Evolutionary conservation across 2,113 vertebrate species (phyloP), one percentile per base, ranked within the genome.

Genomic region (Elanus axillaris): DNA sequence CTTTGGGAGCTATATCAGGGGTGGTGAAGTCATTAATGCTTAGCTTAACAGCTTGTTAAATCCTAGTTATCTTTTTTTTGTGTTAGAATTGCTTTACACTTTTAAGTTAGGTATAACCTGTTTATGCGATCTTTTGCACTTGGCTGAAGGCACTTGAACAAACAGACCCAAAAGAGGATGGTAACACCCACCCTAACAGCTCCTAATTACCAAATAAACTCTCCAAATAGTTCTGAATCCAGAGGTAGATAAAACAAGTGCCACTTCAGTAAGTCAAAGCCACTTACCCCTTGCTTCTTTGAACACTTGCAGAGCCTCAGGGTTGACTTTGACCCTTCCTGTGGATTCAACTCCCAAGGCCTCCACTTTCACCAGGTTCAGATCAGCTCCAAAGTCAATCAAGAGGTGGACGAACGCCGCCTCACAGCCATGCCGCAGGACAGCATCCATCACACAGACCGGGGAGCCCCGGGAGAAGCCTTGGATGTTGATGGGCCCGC

Each of bases 341-440:
- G 98, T 92, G 6, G 98, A 93, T 84, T 99, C 98, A 0, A 94
- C 95, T 18, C 96, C 98, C 21, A 98, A 74, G 42, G 98, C 97
- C 11, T 99, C 98, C 98, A 98, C 98, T 82, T 98, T 98, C 69
- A 99, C 98, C 31, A 99, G 98, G 84, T 92, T 98, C 22, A 99
- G 97, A 80, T 99, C 90, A 6, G 99, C 99, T 7, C 99, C 99
- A 18, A 99, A 99, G 82, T 99, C 99, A 36, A 99, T 79, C 86
- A 99, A 98, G 87, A 99, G 98, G 64, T 97, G 98, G 64, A 99
- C 97, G 4, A 99, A 99, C 8, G 98, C 98, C 0, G 98, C 98
- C 66, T 99, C 98, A 7, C 99, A 99, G 47, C 99, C 99, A 0
- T 99, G 99, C 5, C 98, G 98, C 95, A 99, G 98, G 38, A 99